A percentile compares a stretch with the other conserved stretches of the same genome.
Conservation (phyloP, 2,797 vertebrate species). For the Masticophis lateralis region DNA sequence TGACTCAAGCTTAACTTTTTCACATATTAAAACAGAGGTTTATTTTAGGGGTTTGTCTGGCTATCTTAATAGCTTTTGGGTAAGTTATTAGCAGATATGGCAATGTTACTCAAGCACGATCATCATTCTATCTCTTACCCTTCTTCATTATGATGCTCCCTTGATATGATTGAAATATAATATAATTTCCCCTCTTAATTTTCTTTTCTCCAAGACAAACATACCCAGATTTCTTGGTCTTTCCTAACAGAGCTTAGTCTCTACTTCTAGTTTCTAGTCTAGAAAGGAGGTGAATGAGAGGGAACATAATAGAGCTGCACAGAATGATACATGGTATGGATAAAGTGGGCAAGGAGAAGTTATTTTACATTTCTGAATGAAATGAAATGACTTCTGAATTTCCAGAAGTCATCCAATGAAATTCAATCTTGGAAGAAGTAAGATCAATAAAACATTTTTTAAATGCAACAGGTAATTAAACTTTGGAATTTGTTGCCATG, state of each 20-base stretch:
- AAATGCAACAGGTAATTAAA: background rate
- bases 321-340: background rate
- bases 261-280: background rate
- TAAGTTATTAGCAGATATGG: background rate
- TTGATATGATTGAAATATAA: background rate
- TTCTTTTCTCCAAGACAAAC: background rate
- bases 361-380: background rate
- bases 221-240: background rate
- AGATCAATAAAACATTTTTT: background rate
- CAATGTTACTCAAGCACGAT: background rate
- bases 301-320: background rate
- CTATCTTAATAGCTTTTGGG: background rate
- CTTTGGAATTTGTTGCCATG: background rate
- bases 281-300: background rate
- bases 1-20: slow-evolving; percentile 27
- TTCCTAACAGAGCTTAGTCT: background rate
- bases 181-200: background rate
- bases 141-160: background rate
- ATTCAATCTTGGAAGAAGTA: background rate
- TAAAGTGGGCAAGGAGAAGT: background rate
- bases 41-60: background rate
- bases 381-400: too few relatives aligned
- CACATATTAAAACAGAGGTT: slow-evolving; percentile 16
- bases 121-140: background rate
- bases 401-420: background rate